These are phyloP conservation scores for Theocolax elegans DNA, from an alignment of 1,140 invertebrate genomes.

Conservation along the genomic window DNA sequence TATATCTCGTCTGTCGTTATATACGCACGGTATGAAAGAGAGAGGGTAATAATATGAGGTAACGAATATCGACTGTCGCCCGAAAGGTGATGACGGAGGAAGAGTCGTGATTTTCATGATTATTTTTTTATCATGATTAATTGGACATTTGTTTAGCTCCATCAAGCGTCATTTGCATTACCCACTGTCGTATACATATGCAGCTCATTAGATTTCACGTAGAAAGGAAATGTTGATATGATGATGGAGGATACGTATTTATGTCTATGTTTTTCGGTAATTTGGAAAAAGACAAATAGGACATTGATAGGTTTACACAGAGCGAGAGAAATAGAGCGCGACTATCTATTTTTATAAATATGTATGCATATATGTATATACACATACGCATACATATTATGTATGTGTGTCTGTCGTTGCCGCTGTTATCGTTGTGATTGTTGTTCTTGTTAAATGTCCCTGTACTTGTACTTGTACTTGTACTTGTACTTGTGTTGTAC, in stretches of 20 bases:
- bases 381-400: neutral
- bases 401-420: constrained; percentile 50
- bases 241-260: too few species aligned
- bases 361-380: too few species aligned
- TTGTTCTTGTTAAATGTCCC: constrained; percentile 46
- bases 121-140: too few species aligned
- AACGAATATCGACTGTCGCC: too few species aligned
- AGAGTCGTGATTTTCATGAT: neutral
- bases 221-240: neutral
- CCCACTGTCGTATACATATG: neutral
- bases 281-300: neutral
- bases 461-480: constrained; percentile 46
- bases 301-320: too few species aligned
- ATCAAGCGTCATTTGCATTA: neutral
- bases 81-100: neutral
- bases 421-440: constrained; percentile 53
- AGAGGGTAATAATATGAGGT: neutral
- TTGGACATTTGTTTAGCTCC: neutral
- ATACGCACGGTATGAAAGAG: neutral
- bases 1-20: neutral
- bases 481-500: constrained; percentile 42
- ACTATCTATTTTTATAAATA: neutral
- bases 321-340: neutral
- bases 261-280: too few species aligned
- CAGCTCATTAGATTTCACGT: neutral